Base-by-base conservation (phyloP, 1,140 invertebrate species). In the Pinna nobilis region DNA sequence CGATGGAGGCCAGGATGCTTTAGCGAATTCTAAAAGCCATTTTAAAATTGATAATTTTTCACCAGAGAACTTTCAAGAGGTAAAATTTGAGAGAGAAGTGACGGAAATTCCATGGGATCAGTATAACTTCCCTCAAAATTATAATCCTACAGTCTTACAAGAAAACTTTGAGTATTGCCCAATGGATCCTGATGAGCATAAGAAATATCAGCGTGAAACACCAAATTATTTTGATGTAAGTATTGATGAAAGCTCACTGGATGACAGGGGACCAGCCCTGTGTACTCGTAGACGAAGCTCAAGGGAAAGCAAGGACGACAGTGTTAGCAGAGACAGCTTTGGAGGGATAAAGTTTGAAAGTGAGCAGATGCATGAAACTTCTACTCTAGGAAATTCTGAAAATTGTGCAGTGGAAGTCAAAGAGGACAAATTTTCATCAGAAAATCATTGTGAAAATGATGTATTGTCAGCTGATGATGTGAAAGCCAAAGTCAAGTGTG, bases 111-210 rank as follows among this genome's bases (percentile, higher is more conserved):
- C 74, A 15, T 80, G 80, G 80, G 74, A 82, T 33, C 25, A 69
- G 3, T 85, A 78, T 53, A 85, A 85, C 69, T 85, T 85, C 51
- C 82, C 83, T 7, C 71, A 59, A 9, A 75, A 65, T 37, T 81
- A 76, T 51, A 32, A 78, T 35, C 61, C 71, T 25, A 71, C 59
- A 32, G 33, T 72, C 13, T 32, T 70, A 20, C 37, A 63, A 9
- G 61, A 75, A 1, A 70, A 75, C 47, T 75, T 75, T 70, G 35
- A 65, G 23, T 63, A 63, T 41, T 39, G 39, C 15, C 59, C 59
- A 18, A n/a, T 59, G 25, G 66, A 60, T 65, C 15, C 61, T 39
- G 60, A 47, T 57, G 66, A 70, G 33, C 28, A 63, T 44, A 67
- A 51, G 64, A 55, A 64, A n/a, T 37, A 65, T n/a, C 25, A 47